These are phyloP conservation scores for Pedicia rivosa DNA, from an alignment of 2,888 invertebrate genomes.

Conservation along the genomic window DNA sequence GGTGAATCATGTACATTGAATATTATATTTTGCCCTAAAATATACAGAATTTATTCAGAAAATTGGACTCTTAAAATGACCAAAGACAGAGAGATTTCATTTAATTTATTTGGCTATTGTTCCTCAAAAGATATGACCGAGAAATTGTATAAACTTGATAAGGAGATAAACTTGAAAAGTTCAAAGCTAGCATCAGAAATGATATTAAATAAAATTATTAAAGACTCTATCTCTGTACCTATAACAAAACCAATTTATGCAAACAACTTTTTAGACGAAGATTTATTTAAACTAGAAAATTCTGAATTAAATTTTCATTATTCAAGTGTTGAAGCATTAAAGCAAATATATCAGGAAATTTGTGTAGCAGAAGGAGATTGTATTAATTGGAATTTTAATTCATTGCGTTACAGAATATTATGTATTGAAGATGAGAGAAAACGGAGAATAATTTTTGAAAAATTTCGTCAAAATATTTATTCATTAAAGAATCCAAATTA, in stretches of 20 bases:
- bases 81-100: background rate
- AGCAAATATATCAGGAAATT: background rate
- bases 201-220: background rate
- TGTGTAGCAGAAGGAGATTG: background rate
- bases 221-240: background rate
- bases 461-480: conserved; percentile 1
- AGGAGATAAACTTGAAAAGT: background rate
- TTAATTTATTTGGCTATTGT: background rate
- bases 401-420: conserved; percentile 6
- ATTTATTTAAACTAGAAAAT: background rate
- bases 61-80: conserved; percentile 6
- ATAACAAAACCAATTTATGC: background rate
- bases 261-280: background rate
- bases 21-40: conserved; percentile 7
- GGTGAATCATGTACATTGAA: background rate
- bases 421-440: conserved; percentile 3
- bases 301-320: background rate
- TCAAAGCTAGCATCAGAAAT: background rate
- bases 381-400: conserved; percentile 8
- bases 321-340: background rate
- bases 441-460: conserved; percentile 5
- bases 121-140: background rate
- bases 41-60: conserved; percentile 7
- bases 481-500: conserved; percentile 1
- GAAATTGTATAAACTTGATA: background rate